A percentile compares a stretch with the other conserved stretches of the same genome.
phyloP scores from a whole-genome alignment of 1,140 invertebrate genomes.

The Ips nitidus region DNA sequence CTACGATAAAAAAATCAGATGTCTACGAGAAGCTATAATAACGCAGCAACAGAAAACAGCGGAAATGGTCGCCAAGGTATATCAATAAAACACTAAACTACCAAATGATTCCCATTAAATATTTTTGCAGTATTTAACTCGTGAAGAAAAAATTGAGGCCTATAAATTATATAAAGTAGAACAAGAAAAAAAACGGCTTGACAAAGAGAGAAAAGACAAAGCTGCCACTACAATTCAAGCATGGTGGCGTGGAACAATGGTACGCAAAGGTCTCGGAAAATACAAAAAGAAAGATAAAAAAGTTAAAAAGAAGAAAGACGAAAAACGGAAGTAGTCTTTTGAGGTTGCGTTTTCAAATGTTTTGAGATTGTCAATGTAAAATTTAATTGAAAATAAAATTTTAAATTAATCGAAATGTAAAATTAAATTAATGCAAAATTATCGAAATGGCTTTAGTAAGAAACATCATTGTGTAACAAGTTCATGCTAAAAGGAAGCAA shows the following conservation, averaged over 20 bases:
- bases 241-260: slow-evolving; percentile 72
- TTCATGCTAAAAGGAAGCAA: too few relatives aligned
- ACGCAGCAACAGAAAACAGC: slow-evolving; percentile 26
- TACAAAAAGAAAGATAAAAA: slow-evolving; percentile 59
- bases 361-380: too few relatives aligned
- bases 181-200: slow-evolving; percentile 36
- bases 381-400: not conserved
- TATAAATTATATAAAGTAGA: slow-evolving; percentile 44
- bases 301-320: slow-evolving; percentile 46
- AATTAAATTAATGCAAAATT: too few relatives aligned
- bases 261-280: slow-evolving; percentile 63
- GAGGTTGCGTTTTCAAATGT: too few relatives aligned
- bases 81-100: not conserved
- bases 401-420: too few relatives aligned
- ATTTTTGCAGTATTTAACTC: not conserved
- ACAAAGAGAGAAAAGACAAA: slow-evolving; percentile 31
- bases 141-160: slow-evolving; percentile 42
- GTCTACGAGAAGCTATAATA: slow-evolving; percentile 35
- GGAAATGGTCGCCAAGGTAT: slow-evolving; percentile 21
- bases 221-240: slow-evolving; percentile 59
- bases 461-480: too few relatives aligned
- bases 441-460: too few relatives aligned
- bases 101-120: not conserved
- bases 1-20: slow-evolving; percentile 38
- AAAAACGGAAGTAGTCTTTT: not conserved